These are phyloP conservation scores for Poicephalus gulielmi DNA, from an alignment of 2,113 vertebrate genomes.

Conservation along the genomic window DNA sequence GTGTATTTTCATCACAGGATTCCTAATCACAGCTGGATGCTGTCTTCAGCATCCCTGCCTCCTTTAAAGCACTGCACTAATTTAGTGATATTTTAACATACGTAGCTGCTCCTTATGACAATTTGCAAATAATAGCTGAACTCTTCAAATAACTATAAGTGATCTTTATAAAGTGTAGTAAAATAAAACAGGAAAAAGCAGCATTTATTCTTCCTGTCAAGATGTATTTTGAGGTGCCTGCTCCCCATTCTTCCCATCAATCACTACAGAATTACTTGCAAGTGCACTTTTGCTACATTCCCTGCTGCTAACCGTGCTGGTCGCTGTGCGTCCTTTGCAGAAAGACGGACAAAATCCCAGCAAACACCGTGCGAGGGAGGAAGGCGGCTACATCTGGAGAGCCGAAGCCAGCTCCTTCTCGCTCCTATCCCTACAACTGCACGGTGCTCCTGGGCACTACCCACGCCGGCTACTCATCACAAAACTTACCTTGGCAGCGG, in stretches of 20 bases:
- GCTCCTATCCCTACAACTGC: accelerated
- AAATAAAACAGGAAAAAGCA: background rate
- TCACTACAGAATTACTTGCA: background rate
- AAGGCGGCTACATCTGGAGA: accelerated
- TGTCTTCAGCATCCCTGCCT: background rate
- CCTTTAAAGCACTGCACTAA: background rate
- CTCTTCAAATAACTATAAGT: background rate
- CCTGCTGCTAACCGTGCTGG: background rate
- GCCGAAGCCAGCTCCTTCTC: background rate
- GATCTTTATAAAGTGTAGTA: background rate
- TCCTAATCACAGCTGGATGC: background rate
- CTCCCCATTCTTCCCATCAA: background rate
- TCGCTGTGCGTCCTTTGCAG: background rate
- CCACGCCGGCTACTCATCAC: background rate
- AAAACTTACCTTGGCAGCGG: slow-evolving; percentile 18
- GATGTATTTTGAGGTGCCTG: background rate
- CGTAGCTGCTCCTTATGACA: background rate
- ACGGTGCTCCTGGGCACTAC: background rate
- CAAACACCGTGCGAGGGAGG: no score
- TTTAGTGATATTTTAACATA: background rate
- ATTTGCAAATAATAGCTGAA: background rate
- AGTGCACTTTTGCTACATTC: background rate
- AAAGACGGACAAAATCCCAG: background rate
- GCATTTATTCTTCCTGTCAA: no score
- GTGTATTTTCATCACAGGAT: background rate